These are phyloP conservation scores for Cetonia aurata DNA, from an alignment of 2,888 invertebrate genomes.

Conservation along the genomic window DNA sequence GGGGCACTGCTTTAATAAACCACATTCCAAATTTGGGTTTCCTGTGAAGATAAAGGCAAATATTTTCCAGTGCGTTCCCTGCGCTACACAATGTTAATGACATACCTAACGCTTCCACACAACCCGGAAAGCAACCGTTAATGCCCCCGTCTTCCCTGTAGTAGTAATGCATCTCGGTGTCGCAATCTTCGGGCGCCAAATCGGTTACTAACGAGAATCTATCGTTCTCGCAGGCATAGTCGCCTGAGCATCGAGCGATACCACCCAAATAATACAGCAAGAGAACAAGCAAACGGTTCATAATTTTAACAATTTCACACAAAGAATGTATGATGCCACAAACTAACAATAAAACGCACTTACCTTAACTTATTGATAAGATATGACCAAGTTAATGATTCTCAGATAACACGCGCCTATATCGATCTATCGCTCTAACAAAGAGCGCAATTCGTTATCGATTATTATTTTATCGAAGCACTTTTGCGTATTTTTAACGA, in stretches of 20 bases:
- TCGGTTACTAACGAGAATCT: slow-evolving; percentile 52
- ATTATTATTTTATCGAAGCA: no score
- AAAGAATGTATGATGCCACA: no score
- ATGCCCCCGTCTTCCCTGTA: slow-evolving; percentile 24
- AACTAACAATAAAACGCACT: no score
- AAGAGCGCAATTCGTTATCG: no score
- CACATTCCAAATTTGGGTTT: not conserved
- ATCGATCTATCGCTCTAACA: no score
- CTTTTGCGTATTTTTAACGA: no score
- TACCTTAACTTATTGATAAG: no score
- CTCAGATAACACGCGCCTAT: no score
- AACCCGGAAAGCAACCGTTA: slow-evolving; percentile 48
- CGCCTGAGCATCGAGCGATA: not conserved
- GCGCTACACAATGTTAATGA: not conserved
- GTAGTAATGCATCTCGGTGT: slow-evolving; percentile 1
- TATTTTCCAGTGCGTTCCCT: not conserved
- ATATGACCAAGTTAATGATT: no score
- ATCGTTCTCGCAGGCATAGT: slow-evolving; percentile 21
- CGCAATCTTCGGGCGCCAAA: slow-evolving; percentile 52
- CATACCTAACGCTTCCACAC: slow-evolving; percentile 39
- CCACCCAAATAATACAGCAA: no score
- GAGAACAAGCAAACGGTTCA: no score
- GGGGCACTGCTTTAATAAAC: slow-evolving; percentile 55
- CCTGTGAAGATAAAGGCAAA: slow-evolving; percentile 13
- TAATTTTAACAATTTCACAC: no score